These are phyloP conservation scores for Enoplolaimus lenunculus DNA, from an alignment of 2,888 invertebrate genomes.

Conservation along the genomic window DNA sequence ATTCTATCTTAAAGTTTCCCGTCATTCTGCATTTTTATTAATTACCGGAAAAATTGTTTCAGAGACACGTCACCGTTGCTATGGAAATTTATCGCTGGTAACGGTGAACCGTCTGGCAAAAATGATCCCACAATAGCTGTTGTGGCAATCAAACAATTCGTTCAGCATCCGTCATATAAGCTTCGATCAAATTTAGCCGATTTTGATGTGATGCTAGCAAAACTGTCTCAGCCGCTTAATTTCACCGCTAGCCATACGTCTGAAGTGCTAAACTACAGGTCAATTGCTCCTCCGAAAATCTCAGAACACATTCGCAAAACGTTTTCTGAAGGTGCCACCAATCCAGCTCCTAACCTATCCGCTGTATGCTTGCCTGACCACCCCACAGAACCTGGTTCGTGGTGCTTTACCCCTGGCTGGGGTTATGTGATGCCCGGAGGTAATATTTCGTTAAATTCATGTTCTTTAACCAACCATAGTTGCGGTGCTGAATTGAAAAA, in stretches of 20 bases:
- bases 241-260: slow-evolving; percentile 32
- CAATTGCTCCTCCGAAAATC: too few species aligned
- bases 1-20: too few species aligned
- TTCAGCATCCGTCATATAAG: slow-evolving; percentile 29
- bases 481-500: too few species aligned
- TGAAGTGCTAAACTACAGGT: too few species aligned
- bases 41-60: too few species aligned
- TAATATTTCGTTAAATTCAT: too few species aligned
- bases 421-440: slow-evolving; percentile 48
- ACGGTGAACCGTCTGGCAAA: slow-evolving; percentile 15
- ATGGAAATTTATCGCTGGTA: slow-evolving; percentile 4
- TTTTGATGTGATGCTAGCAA: slow-evolving; percentile 51
- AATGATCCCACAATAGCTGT: neutral
- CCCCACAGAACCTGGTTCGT: slow-evolving; percentile 41
- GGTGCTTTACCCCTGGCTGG: slow-evolving; percentile 47
- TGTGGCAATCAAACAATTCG: slow-evolving; percentile 22
- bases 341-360: slow-evolving; percentile 46
- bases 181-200: slow-evolving; percentile 31
- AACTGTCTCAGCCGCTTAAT: slow-evolving; percentile 47
- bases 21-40: too few species aligned
- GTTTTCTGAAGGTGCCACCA: neutral
- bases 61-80: neutral
- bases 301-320: too few species aligned
- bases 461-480: too few species aligned
- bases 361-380: slow-evolving; percentile 50